Evolutionary conservation across 2,888 invertebrate species (phyloP), one percentile per base, ranked within the genome.

Genomic region (Limulus polyphemus): DNA sequence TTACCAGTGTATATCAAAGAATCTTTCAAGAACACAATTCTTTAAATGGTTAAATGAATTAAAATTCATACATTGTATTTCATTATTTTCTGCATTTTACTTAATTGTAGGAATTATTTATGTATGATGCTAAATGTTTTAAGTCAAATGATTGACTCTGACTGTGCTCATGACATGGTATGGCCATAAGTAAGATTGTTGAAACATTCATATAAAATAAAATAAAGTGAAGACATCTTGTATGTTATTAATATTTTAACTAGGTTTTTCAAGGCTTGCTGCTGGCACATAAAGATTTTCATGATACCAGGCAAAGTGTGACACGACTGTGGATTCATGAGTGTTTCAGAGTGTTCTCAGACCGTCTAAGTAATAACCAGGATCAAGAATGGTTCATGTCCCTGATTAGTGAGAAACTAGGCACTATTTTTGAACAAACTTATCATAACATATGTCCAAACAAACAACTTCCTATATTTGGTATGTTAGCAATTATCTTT

Each of bases 281-380:
- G 16, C 80, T 90, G 65, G 84, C 87, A 67, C 83, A 86, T 74
- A 84, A 83, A 63, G 87, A 88, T 69, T 84, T 84, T 72, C 88
- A 88, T 65, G 86, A 84, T 72, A 86, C 85, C 0, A 86, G 83
- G 70, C 71, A 79, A 0, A 78, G 84, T 0, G 83, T 91, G 71
- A 79, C 90, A 1, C 81, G 89, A 47, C 78, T 93, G 13, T 93
- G 92, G 92, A 81, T 89, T 61, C 90, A 90, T 76, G 92, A 93
- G 74, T 84, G 84, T 65, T 88, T 85, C 73, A 77, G 92, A 58
- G 90, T 92, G 0, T 93, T 91, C 74, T 81, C 82, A 69, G 92
- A 93, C 74, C 82, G 91, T 10, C 80, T 93, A 3, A 85, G 87
- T 2, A 88, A 90, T 74, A 85, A 62, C 72, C 85, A 85, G 50